A percentile compares a stretch with the other conserved stretches of the same genome.
Evolutionary conservation across 2,113 vertebrate genomes (phyloP).

Genomic region (Aegotheles bennettii): DNA sequence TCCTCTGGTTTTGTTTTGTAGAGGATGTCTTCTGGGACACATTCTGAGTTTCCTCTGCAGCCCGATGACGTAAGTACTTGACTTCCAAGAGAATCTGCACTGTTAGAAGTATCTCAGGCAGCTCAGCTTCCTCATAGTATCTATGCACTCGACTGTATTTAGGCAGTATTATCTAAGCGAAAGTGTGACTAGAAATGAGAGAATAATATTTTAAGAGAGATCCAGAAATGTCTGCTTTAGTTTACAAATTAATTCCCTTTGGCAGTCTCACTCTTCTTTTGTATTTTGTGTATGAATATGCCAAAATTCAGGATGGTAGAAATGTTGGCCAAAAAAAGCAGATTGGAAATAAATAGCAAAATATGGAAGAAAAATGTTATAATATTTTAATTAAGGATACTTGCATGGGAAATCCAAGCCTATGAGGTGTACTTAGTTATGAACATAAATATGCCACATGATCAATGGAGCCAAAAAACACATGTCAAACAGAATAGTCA

Average conservation of each 20-base stretch:
- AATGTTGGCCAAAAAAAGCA: not conserved
- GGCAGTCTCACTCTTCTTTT: not conserved
- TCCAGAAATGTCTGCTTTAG: not conserved
- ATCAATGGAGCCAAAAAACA: not conserved
- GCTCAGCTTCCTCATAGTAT: not conserved
- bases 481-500: not conserved
- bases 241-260: not conserved
- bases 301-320: not conserved
- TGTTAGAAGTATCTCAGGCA: not conserved
- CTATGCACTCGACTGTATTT: not conserved
- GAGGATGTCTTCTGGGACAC: not conserved
- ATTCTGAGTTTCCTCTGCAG: not conserved
- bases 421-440: not conserved
- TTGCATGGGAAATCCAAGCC: not conserved
- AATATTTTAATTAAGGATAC: not conserved
- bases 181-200: not conserved
- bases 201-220: not conserved
- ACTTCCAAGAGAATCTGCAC: not conserved
- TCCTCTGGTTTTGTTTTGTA: not conserved
- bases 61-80: not conserved
- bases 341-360: not conserved
- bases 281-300: not conserved
- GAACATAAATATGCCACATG: not conserved
- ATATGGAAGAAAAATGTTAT: not conserved
- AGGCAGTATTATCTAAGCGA: not conserved